phyloP scores from a whole-genome alignment of 2,113 vertebrate genomes.

The Sturnus vulgaris region DNA sequence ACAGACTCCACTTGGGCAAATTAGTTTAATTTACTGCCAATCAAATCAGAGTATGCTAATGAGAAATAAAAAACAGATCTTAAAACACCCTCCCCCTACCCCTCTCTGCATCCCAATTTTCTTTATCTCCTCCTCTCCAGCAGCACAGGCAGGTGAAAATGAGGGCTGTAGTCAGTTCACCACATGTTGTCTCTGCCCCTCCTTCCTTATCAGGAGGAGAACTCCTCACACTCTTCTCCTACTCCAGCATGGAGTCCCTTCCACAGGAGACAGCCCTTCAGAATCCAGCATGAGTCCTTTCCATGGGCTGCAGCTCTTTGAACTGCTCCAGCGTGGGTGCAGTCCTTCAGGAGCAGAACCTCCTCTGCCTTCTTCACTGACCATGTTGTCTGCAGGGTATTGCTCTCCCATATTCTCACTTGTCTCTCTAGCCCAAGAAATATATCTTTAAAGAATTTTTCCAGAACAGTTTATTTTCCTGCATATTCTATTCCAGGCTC shows the following conservation, averaged over 20 bases:
- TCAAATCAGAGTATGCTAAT: neutral
- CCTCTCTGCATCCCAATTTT: neutral
- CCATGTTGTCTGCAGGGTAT: neutral
- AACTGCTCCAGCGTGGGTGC: fast-evolving
- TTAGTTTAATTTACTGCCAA: neutral
- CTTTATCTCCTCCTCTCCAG: neutral
- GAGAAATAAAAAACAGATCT: neutral
- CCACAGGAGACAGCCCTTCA: neutral
- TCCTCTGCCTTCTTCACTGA: neutral
- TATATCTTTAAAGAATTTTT: neutral
- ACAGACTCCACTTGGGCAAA: neutral
- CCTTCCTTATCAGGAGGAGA: neutral
- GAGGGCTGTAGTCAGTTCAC: neutral
- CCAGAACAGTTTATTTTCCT: neutral
- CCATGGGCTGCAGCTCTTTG: neutral
- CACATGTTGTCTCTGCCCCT: neutral
- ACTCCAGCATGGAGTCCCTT: neutral
- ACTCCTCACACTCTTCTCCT: neutral
- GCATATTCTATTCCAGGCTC: neutral
- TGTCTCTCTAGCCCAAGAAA: neutral
- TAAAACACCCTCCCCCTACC: neutral
- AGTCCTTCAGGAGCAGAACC: neutral
- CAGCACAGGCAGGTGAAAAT: fast-evolving
- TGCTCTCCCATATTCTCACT: neutral
- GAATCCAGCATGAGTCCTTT: neutral